These are phyloP conservation scores for Eledona agricola DNA, from an alignment of 2,888 invertebrate species.

Conservation along the genomic window DNA sequence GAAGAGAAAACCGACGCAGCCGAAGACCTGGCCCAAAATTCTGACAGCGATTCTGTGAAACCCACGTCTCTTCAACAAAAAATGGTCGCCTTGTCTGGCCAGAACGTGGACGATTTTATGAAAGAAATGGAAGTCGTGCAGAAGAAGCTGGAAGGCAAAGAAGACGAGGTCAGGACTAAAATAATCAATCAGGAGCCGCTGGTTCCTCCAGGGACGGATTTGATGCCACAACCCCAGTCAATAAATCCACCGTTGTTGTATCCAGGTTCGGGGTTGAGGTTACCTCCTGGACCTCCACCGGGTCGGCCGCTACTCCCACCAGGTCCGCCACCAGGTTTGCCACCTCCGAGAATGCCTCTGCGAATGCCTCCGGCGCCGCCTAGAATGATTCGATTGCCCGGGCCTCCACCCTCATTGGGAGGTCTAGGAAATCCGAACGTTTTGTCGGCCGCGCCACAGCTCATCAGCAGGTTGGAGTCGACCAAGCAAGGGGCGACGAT, in stretches of 20 bases:
- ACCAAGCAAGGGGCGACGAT: constrained; percentile 78
- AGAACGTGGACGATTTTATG: constrained; percentile 93
- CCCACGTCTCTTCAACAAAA: constrained; percentile 84
- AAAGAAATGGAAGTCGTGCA: constrained; percentile 91
- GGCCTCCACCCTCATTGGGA: constrained; percentile 45
- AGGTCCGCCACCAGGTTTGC: constrained; percentile 68
- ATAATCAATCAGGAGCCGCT: constrained; percentile 50
- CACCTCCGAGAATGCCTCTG: constrained; percentile 68
- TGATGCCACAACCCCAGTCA: constrained; percentile 57
- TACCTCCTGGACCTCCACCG: constrained; percentile 66
- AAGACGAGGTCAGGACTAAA: constrained; percentile 45
- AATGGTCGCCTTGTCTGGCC: constrained; percentile 88
- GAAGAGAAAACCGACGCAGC: constrained; percentile 52
- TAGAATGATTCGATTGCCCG: constrained; percentile 58
- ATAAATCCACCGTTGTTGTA: constrained; percentile 62
- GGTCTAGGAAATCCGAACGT: constrained; percentile 70
- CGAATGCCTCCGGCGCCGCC: constrained; percentile 66
- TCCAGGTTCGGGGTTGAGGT: constrained; percentile 51
- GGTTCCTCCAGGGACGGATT: constrained; percentile 56
- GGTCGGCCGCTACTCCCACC: constrained; percentile 64
- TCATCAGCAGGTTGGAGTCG: constrained; percentile 70
- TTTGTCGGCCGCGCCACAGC: constrained; percentile 82
- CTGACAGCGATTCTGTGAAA: constrained; percentile 59
- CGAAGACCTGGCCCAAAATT: constrained; percentile 42
- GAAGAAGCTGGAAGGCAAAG: constrained; percentile 69